Conservation (phyloP, 2,797 vertebrate genomes). For the Linurgus olivaceus region DNA sequence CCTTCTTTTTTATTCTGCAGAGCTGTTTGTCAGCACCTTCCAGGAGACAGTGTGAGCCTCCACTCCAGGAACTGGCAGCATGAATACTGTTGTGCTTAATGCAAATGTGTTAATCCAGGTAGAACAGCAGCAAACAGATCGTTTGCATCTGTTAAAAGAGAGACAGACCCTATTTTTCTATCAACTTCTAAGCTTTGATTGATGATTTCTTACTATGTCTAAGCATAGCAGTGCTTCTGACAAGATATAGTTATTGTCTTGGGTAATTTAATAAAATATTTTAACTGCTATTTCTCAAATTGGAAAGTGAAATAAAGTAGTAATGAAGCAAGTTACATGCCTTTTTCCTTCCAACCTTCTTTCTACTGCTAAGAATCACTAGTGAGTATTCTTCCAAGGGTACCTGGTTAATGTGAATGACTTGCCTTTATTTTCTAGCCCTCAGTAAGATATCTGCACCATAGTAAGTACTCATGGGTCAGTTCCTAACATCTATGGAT, state of each 20-base stretch:
- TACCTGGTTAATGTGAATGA: not conserved
- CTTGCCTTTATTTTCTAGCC: not conserved
- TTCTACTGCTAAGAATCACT: not conserved
- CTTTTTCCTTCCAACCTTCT: not conserved
- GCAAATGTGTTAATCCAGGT: not conserved
- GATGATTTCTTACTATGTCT: not conserved
- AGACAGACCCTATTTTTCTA: not conserved
- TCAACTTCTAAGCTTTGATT: not conserved
- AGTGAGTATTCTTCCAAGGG: not conserved
- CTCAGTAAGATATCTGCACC: not conserved
- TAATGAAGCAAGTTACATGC: not conserved
- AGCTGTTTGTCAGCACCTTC: not conserved
- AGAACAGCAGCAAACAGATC: not conserved
- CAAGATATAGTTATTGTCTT: not conserved
- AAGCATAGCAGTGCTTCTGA: not conserved
- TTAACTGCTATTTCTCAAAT: not conserved
- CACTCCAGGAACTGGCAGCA: not conserved
- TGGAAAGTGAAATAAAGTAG: conserved; percentile 36
- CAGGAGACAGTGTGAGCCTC: not conserved
- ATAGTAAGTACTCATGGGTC: not conserved
- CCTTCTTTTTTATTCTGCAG: not conserved
- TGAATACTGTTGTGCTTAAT: not conserved
- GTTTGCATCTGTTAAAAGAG: not conserved
- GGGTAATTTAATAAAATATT: not conserved
- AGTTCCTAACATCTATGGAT: not conserved